Base-by-base conservation (phyloP, 2,888 invertebrate species). In the Limnephilus auricula region DNA sequence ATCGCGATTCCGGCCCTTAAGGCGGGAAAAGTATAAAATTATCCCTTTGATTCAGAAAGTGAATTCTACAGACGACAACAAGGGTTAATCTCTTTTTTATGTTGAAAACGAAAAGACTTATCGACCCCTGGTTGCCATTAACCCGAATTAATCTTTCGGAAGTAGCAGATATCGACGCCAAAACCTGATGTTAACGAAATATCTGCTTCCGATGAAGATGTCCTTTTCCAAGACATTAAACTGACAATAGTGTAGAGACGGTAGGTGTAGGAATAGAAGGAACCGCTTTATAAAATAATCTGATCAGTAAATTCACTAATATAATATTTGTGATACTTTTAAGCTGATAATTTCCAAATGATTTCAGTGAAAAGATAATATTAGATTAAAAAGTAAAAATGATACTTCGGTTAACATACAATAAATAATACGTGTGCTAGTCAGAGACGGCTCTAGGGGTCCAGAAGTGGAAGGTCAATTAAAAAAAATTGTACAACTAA, bases 121-220 rank as follows among this genome's bases (percentile, higher is more conserved):
- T 65, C n/a, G 65, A 65, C 65, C 65, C 9, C 9, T n/a, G 65
- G 25, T 65, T 65, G 0, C 65, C 65, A 25, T 65, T n/a, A 65
- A 65, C 65, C 65, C n/a, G 9, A 34, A 82, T 5, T 34, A 82
- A 37, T 82, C 82, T 34, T n/a, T 37, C 82, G 34, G 82, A 82
- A 82, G 82, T 82, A 32, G 82, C 9, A 25, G 31, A 32, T 32
- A 82, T 82, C 25, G 37, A 37, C 34, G 82, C 25, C 82, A 82
- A 15, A 37, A 25, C 82, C 82, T 34, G 82, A 82, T 82, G 32
- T 37, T 82, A 37, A 32, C 30, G 82, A 31, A 32, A 32, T 18
- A 82, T 82, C 82, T 82, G 25, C 15, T 82, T 82, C 82, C 34
- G 82, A 82, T 82, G 34, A 34, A 82, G 25, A 32, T 82, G 34